phyloP scores from a whole-genome alignment of 2,797 vertebrate species.

The Coracias cyanogaster region DNA sequence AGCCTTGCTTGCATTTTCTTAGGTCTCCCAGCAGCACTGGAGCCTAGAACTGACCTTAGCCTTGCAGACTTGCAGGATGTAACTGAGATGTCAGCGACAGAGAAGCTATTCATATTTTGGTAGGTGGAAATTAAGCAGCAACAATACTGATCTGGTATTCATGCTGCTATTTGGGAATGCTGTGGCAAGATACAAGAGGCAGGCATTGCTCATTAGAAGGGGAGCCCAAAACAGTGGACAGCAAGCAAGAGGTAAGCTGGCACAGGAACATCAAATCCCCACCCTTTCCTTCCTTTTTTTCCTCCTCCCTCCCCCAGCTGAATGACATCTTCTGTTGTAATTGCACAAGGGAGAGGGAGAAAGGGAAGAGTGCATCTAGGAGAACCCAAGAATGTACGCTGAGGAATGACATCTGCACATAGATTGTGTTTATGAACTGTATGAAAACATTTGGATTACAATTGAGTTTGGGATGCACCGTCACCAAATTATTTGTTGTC shows the following conservation, averaged over 20 bases:
- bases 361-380: not conserved
- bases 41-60: not conserved
- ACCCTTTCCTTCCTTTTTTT: conserved; percentile 40
- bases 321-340: not conserved
- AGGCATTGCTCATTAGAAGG: conserved; percentile 1
- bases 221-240: not conserved
- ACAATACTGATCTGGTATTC: rapidly evolving
- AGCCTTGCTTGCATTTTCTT: not conserved
- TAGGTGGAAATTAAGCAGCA: not conserved
- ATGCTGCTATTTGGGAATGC: not conserved
- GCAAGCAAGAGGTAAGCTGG: not conserved
- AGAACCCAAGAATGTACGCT: rapidly evolving
- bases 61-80: not conserved
- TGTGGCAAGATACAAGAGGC: not conserved
- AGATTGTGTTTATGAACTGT: rapidly evolving
- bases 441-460: not conserved
- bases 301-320: not conserved
- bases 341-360: not conserved
- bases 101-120: not conserved
- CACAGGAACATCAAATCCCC: not conserved
- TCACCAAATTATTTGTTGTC: not conserved
- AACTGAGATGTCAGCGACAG: not conserved
- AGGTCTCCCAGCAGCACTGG: not conserved
- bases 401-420: not conserved
- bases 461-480: not conserved